These are phyloP conservation scores for Lycorma delicatula DNA, from an alignment of 1,140 invertebrate genomes.

Conservation along the genomic window DNA sequence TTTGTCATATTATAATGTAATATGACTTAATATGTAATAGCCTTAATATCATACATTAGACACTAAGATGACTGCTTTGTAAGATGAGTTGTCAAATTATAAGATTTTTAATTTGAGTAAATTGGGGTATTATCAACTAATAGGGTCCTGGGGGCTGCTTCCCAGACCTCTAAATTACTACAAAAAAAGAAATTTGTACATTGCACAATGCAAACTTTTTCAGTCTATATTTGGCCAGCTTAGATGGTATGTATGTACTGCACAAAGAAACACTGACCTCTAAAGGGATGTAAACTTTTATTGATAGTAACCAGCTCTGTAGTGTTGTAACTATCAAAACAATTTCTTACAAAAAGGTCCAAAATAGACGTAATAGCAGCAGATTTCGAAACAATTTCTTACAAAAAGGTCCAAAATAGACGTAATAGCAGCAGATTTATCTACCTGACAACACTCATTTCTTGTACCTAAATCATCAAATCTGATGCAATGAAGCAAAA, in stretches of 20 bases:
- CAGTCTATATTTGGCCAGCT: constrained; percentile 36
- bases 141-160: constrained; percentile 34
- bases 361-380: too few species aligned
- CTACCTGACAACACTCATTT: constrained; percentile 23
- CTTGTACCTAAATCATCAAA: constrained; percentile 32
- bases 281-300: constrained; percentile 37
- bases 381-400: constrained; percentile 33
- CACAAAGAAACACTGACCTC: constrained; percentile 36
- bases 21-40: constrained; percentile 29
- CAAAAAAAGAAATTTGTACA: constrained; percentile 29
- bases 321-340: constrained; percentile 33
- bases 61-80: constrained; percentile 35
- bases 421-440: constrained; percentile 35
- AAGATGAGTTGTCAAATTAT: constrained; percentile 37
- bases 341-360: constrained; percentile 33
- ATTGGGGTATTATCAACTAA: constrained; percentile 26
- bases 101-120: constrained; percentile 27
- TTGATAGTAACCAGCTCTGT: constrained; percentile 36
- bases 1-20: constrained; percentile 30
- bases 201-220: constrained; percentile 29
- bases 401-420: constrained; percentile 35
- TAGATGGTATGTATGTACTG: constrained; percentile 39
- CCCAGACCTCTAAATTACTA: constrained; percentile 33
- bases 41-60: constrained; percentile 29
- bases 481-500: constrained; percentile 27